Conservation (phyloP, 2,888 invertebrate genomes). For the Chymomyza procnemis region DNA sequence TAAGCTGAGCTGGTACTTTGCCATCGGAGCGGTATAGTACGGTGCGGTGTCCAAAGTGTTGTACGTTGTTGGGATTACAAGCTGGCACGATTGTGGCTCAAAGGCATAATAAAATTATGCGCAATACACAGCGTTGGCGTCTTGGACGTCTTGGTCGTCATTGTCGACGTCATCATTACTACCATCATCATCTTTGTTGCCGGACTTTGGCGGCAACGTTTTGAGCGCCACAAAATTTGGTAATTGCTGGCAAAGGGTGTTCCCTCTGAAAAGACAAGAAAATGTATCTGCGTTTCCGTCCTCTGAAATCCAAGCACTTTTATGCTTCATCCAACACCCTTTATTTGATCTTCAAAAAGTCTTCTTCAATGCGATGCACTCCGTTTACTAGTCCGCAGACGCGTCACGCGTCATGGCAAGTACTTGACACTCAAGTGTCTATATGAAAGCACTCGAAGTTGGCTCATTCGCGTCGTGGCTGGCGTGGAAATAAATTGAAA, state of each 20-base stretch:
- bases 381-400: conserved; percentile 34
- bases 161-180: neutral
- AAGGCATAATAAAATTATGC: conserved; percentile 35
- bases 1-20: conserved; percentile 5
- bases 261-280: too few relatives aligned
- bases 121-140: neutral
- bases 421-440: conserved; percentile 73
- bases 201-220: conserved; percentile 15
- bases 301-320: too few relatives aligned
- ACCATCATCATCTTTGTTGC: neutral
- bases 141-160: neutral
- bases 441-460: conserved; percentile 69
- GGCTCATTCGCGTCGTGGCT: conserved; percentile 47
- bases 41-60: conserved; percentile 11
- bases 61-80: conserved; percentile 33
- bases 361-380: neutral
- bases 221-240: conserved; percentile 15
- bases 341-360: neutral
- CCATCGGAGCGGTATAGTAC: too few relatives aligned
- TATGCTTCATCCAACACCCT: neutral
- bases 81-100: conserved; percentile 58
- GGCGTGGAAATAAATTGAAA: conserved; percentile 77
- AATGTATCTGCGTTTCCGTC: too few relatives aligned
- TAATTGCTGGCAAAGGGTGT: neutral
- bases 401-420: neutral